Evolutionary conservation across 2,113 vertebrate species (phyloP), one percentile per base, ranked within the genome.

Genomic region (Actenoides hombroni): DNA sequence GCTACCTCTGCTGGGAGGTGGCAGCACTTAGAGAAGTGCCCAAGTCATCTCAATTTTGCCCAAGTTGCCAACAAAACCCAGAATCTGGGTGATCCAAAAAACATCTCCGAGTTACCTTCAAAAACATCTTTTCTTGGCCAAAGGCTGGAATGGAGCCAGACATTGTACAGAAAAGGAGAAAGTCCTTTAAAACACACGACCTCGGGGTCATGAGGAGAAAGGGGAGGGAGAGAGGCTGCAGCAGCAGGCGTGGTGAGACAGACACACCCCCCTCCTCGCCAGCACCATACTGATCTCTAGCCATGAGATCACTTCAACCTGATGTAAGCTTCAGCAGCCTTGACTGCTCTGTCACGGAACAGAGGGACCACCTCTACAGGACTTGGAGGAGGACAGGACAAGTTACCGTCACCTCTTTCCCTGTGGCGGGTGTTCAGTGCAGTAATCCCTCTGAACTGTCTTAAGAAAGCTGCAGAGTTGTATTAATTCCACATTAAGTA

Each of bases 21-120:
- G 25, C 4, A 74, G 48, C 14, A 33, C 35, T 33, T 23, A 61
- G 28, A n/a, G 23, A 18, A 78, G 20, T 1, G 1, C 10, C 18
- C 9, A n/a, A 16, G 21, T 6, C 42, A 67, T 15, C 23, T 68
- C 3, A 0, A 9, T 35, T 74, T 75, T 40, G 3, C 24, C 13
- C 18, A 18, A 21, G 33, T 86, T 56, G 86, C 71, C 63, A 86
- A 59, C 21, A 56, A 76, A 11, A 51, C 5, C 9, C 44, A 57
- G 59, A 29, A 94, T 26, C 60, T 61, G 11, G 29, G 57, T 61
- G 42, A 42, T 21, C 33, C 13, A 69, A 76, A 56, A 65, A 21
- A 7, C 11, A 48, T 5, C 40, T 77, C 42, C 63, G 33, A 61
- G 16, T 28, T n/a, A 85, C n/a, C 44, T 86, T 49, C 57, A 23